Evolutionary conservation across 2,113 vertebrate genomes (phyloP).

Genomic region (Dipodomys ordii): DNA sequence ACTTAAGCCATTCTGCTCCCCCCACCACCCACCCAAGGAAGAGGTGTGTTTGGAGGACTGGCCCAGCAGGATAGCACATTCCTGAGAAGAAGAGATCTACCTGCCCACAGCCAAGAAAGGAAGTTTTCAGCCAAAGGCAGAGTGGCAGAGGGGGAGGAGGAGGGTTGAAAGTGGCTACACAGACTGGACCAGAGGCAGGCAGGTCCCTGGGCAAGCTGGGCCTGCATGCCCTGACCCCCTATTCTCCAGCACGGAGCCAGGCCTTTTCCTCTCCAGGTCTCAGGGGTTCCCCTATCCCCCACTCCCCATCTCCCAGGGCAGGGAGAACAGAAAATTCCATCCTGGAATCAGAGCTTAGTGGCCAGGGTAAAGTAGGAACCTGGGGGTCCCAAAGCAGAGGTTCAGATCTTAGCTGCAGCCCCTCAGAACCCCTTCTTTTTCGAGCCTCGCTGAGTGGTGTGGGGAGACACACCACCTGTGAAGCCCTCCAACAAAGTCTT

Average conservation of each 20-base stretch:
- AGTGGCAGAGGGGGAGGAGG: neutral
- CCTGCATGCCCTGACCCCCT: neutral
- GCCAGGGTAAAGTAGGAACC: neutral
- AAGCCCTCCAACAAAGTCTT: neutral
- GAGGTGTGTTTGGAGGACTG: slow-evolving; percentile 62
- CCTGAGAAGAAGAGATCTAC: slow-evolving; percentile 50
- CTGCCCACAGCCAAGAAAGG: slow-evolving; percentile 57
- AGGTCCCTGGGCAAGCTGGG: neutral
- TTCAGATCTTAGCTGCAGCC: neutral
- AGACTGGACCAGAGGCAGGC: neutral
- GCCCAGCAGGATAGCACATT: slow-evolving; percentile 63
- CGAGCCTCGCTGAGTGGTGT: too few relatives aligned
- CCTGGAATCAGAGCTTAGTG: neutral
- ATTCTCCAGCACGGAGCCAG: neutral
- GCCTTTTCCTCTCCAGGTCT: neutral
- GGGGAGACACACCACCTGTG: neutral
- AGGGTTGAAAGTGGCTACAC: neutral
- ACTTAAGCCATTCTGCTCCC: neutral
- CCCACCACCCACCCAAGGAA: slow-evolving; percentile 16
- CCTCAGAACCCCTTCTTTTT: neutral
- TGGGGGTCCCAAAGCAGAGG: neutral
- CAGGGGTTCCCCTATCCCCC: slow-evolving; percentile 19
- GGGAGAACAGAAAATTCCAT: neutral
- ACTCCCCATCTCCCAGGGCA: neutral
- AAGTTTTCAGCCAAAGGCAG: slow-evolving; percentile 52